phyloP scores from a whole-genome alignment of 2,797 vertebrate genomes.

The Aselliscus stoliczkanus region DNA sequence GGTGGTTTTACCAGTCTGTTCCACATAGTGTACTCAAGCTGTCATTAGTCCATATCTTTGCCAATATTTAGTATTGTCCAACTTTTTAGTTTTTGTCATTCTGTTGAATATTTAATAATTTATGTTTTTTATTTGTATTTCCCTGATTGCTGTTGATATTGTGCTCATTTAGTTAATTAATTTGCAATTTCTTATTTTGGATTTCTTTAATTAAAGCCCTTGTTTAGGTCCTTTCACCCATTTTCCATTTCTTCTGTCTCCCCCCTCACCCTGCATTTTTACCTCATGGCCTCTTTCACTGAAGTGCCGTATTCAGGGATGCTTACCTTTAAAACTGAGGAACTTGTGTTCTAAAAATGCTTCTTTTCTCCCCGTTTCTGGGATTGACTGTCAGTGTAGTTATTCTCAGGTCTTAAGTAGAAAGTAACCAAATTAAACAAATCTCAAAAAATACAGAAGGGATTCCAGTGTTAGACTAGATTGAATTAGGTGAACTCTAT shows the following conservation, averaged over 20 bases:
- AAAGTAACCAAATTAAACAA: neutral
- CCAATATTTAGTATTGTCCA: neutral
- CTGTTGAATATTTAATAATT: neutral
- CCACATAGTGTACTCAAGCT: neutral
- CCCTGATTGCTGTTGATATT: neutral
- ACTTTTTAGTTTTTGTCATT: neutral
- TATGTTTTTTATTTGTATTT: neutral
- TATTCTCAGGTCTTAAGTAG: neutral
- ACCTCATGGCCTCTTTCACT: neutral
- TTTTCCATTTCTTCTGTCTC: neutral
- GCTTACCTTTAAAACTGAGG: slow-evolving; percentile 2
- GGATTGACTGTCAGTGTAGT: neutral
- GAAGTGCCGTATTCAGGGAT: neutral
- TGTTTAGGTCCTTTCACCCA: neutral
- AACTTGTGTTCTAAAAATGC: neutral
- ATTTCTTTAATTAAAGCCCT: neutral
- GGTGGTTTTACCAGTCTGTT: neutral
- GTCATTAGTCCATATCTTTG: neutral
- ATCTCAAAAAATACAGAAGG: neutral
- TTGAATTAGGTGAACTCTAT: neutral
- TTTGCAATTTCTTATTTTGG: neutral
- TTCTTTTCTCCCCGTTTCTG: neutral
- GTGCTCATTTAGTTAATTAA: neutral
- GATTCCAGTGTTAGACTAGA: neutral
- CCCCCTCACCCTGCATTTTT: neutral